Evolutionary conservation across 35 echinoderm and acorn worm genomes (phyloP).

Genomic region (Lytechinus pictus): DNA sequence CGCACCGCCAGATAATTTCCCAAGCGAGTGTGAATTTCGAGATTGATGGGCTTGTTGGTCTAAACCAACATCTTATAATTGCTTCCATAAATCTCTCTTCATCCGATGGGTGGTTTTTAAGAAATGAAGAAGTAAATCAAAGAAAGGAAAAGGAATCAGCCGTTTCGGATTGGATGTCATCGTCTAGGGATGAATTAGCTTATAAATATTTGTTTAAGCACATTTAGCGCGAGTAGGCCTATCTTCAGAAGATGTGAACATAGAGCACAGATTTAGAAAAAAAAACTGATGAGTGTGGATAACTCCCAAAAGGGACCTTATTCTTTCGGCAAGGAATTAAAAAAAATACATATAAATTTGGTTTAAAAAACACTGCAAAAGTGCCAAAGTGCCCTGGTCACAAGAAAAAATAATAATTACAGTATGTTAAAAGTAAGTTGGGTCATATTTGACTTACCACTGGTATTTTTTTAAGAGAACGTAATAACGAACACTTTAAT

Average conservation of each 20-base stretch:
- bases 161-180: neutral
- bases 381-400: too few species aligned
- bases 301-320: neutral
- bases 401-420: too few species aligned
- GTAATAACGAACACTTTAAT: too few species aligned
- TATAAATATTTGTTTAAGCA: conserved; percentile 6
- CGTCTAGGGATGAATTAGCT: neutral
- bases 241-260: neutral
- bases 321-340: too few species aligned
- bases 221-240: neutral
- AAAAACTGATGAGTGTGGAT: neutral
- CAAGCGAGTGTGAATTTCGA: neutral
- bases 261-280: neutral
- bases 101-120: neutral
- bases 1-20: neutral
- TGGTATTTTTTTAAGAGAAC: too few species aligned
- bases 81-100: conserved; percentile 1
- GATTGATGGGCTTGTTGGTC: neutral
- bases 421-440: too few species aligned
- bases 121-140: neutral
- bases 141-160: neutral
- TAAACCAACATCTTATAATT: conserved; percentile 20
- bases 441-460: too few species aligned
- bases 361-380: too few species aligned
- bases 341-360: too few species aligned